These are phyloP conservation scores for Tetragnatha versicolor DNA, from an alignment of 1,140 invertebrate species.

Conservation along the genomic window DNA sequence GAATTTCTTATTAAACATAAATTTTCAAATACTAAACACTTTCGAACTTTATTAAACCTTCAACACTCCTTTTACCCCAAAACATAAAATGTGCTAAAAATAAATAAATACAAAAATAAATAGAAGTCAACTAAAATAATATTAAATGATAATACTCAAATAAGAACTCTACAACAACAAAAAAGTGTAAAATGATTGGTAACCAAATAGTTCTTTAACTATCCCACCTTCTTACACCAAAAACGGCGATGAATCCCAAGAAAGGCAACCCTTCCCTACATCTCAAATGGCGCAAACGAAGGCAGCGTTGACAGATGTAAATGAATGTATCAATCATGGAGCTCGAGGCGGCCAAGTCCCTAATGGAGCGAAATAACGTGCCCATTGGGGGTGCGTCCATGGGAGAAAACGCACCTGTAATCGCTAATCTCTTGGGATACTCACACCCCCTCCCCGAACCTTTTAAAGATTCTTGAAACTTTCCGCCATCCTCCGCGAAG, in stretches of 20 bases:
- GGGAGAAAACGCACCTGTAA: conserved; percentile 50
- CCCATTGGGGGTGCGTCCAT: conserved; percentile 39
- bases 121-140: too few species aligned
- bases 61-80: too few species aligned
- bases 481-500: conserved; percentile 16
- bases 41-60: too few species aligned
- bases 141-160: too few species aligned
- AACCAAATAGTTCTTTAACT: neutral
- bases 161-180: neutral
- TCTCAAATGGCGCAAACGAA: conserved; percentile 50
- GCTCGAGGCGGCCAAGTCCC: conserved; percentile 43
- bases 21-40: too few species aligned
- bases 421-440: conserved; percentile 48
- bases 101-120: too few species aligned
- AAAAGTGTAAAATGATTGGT: neutral
- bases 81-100: too few species aligned
- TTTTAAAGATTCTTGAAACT: conserved; percentile 51
- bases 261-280: conserved; percentile 30
- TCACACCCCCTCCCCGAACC: neutral
- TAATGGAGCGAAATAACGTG: conserved; percentile 53
- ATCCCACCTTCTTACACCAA: conserved; percentile 8
- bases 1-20: too few species aligned
- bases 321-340: conserved; percentile 54
- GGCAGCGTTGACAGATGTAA: conserved; percentile 53
- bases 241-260: neutral